Percentiles rank a stretch among this genome's conserved stretches.
phyloP scores from a whole-genome alignment of 2,888 invertebrate genomes.

The Prenolepis imparis region DNA sequence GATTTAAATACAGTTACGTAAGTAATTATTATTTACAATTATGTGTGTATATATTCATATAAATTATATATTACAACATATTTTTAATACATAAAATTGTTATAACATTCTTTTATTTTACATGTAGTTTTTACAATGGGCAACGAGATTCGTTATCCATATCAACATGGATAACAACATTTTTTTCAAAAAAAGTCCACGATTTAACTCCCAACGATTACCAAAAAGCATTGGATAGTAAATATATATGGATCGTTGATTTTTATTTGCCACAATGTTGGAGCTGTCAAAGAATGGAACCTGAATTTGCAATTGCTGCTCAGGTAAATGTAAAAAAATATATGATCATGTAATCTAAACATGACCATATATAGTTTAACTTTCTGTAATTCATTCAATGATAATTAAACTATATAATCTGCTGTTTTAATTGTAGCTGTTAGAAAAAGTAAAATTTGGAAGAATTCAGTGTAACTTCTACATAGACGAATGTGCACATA shows the following conservation, averaged over 20 bases:
- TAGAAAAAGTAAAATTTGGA: conserved; percentile 87
- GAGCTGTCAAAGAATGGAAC: conserved; percentile 90
- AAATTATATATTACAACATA: neutral
- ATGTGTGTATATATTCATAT: neutral
- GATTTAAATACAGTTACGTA: conserved; percentile 87
- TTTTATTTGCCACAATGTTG: conserved; percentile 91
- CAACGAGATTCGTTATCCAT: conserved; percentile 89
- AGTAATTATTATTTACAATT: conserved; percentile 76
- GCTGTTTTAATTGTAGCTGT: conserved; percentile 70
- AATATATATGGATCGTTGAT: conserved; percentile 89
- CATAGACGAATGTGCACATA: conserved; percentile 87
- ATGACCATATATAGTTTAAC: neutral
- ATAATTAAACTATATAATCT: neutral
- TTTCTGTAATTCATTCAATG: neutral
- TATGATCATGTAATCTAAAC: neutral
- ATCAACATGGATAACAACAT: conserved; percentile 89
- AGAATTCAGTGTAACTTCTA: conserved; percentile 90
- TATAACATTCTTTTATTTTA: neutral
- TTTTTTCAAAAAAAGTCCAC: conserved; percentile 88
- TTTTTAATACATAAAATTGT: neutral
- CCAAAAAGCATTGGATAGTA: conserved; percentile 86
- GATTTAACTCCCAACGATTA: conserved; percentile 86
- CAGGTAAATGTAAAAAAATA: conserved; percentile 88
- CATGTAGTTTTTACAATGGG: conserved; percentile 88
- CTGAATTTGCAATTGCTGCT: conserved; percentile 90